Evolutionary conservation across 1,140 invertebrate genomes (phyloP), one percentile per base, ranked within the genome.

Genomic region (Hyposmocoma kahamanoa): DNA sequence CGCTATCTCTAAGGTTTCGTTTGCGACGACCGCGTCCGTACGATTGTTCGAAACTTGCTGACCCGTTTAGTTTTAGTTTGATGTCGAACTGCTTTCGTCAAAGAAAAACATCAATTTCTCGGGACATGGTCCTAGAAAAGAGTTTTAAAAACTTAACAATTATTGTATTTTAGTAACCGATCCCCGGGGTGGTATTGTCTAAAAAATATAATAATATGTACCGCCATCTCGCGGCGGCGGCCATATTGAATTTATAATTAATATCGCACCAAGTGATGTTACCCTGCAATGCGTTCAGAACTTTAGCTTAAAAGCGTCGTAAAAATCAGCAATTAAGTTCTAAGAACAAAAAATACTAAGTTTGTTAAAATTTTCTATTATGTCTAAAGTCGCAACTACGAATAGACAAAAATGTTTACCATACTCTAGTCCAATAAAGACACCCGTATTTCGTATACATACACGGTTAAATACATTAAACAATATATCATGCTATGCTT

Each of bases 381-480:
- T 56, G 53, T 70, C 55, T 61, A 63, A 59, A 53, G 47, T 67
- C 57, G 50, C 61, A 56, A 54, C 57, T 53, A 56, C 41, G 42
- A 60, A 65, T 69, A 70, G 54, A 69, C 56, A 61, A 53, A 68
- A 67, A 72, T 57, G 74, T 69, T 80, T 79, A 83, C 79, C 75
- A 74, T 62, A 71, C 64, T 83, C 76, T 83, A 83, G 79, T 83
- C 79, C 67, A 69, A 58, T 61, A 68, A 78, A 83, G 65, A 80
- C 68, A 69, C 53, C 49, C 53, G 45, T 34, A 56, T 45, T 63
- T 70, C 54, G 49, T 46, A 53, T 59, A 64, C 53, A 59, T 22
- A 57, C 52, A 43, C 66, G 50, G 59, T 61, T 71, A 56, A 48
- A 55, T 44, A 47, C 48, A 47, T 47, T 26, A 46, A 50, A 59